Base-by-base conservation (phyloP, 2,797 vertebrate genomes). In the Lithobates pipiens region DNA sequence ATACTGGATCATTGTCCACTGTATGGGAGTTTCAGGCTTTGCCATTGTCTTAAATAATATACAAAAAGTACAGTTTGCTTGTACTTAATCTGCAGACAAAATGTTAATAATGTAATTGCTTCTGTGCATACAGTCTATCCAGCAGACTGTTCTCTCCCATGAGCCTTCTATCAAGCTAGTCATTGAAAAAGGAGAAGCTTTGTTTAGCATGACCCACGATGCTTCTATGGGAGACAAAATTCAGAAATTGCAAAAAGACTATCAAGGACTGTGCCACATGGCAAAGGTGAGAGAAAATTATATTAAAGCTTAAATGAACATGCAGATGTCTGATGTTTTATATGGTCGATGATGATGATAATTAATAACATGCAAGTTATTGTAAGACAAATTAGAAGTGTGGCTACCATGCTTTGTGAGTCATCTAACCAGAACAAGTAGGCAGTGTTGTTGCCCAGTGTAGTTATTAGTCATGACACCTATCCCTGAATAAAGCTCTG, bases 111-210 rank as follows among this genome's bases (percentile, higher is more conserved):
- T 84, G 54, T 25, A 61, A 88, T 84, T 44, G 82, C 36, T 63
- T 72, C 89, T 90, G 16, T 84, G 7, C 89, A 79, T 88, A 10
- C 90, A 99, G 98, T 95, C 96, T 65, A 90, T 99, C 68, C 93
- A 97, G 50, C 97, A 99, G 92, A 95, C 91, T 61, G 92, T 99
- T 89, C 93, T 98, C 87, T 98, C 97, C 39, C 96, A 96, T 4
- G 97, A 98, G 57, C 95, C 96, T 4, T 95, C 96, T 1, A 88
- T 99, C 88, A 97, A 92, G 88, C 97, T 96, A 0, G 95, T 99
- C 88, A 89, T 93, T 86, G 98, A 99, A 93, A 99, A 97, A 89
- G 98, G 97, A 8, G 95, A 97, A 15, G 92, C 94, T 32, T 94
- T 99, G 77, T 90, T 93, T 88, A 94, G 93, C 68, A 73, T 94